Evolutionary conservation across 2,888 invertebrate species (phyloP).

Genomic region (Meteorus cinctellus): DNA sequence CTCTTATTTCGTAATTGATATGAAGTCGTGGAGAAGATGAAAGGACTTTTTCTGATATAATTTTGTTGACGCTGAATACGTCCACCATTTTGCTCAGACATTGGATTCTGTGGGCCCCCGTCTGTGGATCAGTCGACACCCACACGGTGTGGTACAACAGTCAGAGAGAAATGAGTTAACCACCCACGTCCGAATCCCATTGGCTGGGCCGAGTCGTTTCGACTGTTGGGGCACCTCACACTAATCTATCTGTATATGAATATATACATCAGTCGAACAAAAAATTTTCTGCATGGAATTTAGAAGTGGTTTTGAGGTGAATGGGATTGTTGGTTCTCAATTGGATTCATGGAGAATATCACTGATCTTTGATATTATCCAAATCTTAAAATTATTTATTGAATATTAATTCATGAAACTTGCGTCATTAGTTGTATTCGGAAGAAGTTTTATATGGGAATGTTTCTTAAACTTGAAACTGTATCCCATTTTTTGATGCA

Average conservation of each 20-base stretch:
- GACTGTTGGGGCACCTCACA: neutral
- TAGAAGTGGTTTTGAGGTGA: no score
- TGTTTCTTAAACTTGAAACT: no score
- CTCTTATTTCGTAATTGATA: neutral
- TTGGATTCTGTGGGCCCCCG: slow-evolving; percentile 60
- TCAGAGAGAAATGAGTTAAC: slow-evolving; percentile 59
- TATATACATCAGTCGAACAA: no score
- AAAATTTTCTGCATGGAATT: no score
- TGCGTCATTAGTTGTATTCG: no score
- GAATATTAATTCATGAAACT: no score
- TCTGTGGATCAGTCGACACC: slow-evolving; percentile 60
- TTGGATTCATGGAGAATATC: no score
- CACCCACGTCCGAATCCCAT: slow-evolving; percentile 68
- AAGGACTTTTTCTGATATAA: neutral
- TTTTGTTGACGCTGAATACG: neutral
- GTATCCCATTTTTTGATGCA: no score
- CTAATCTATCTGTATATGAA: neutral
- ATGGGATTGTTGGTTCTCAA: no score
- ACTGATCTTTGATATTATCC: no score
- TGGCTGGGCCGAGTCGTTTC: slow-evolving; percentile 56
- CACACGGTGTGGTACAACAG: slow-evolving; percentile 58
- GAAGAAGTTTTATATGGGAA: no score
- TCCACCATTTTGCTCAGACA: slow-evolving; percentile 67
- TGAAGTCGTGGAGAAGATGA: neutral
- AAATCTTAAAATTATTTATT: no score